A percentile compares a stretch with the other conserved stretches of the same genome.
phyloP scores from a whole-genome alignment of 2,888 invertebrate species.

The Chalcis sispes region DNA sequence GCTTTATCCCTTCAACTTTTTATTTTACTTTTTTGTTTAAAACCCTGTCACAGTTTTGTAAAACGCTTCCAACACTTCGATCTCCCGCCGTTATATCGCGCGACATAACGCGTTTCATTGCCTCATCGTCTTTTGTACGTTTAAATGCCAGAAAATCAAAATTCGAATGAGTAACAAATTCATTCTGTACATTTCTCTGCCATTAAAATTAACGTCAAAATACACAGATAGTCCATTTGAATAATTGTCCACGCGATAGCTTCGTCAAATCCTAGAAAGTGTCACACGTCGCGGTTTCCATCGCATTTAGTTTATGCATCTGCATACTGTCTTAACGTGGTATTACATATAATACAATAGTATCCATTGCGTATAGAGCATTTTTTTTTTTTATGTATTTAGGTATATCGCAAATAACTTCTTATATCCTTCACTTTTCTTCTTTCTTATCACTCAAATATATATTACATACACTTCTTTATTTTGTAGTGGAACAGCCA shows the following conservation, averaged over 20 bases:
- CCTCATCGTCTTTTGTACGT: slow-evolving; percentile 20
- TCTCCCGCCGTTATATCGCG: slow-evolving; percentile 20
- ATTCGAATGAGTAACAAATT: slow-evolving; percentile 30
- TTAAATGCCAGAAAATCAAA: slow-evolving; percentile 40
- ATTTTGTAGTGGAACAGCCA: slow-evolving; percentile 74
- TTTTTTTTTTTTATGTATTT: slow-evolving; percentile 61
- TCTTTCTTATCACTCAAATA: slow-evolving; percentile 63
- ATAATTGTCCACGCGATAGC: slow-evolving; percentile 42
- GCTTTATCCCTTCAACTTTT: slow-evolving; percentile 32
- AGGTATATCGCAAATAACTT: slow-evolving; percentile 60
- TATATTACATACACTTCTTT: slow-evolving; percentile 76
- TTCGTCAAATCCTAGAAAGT: slow-evolving; percentile 51
- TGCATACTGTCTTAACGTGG: slow-evolving; percentile 72
- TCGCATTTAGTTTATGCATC: slow-evolving; percentile 74
- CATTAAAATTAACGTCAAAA: slow-evolving; percentile 23
- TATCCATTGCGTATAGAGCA: slow-evolving; percentile 70
- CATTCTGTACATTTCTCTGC: slow-evolving; percentile 28
- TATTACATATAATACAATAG: slow-evolving; percentile 71
- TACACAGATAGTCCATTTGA: slow-evolving; percentile 25
- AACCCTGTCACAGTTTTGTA: slow-evolving; percentile 52
- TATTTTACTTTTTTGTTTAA: slow-evolving; percentile 7
- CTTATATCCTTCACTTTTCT: slow-evolving; percentile 50
- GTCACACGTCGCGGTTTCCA: slow-evolving; percentile 60
- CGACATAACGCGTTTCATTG: not conserved
- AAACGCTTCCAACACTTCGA: slow-evolving; percentile 45